phyloP scores from a whole-genome alignment of 37 sponge, comb jelly and placozoan genomes.

The Bolinopsis microptera region DNA sequence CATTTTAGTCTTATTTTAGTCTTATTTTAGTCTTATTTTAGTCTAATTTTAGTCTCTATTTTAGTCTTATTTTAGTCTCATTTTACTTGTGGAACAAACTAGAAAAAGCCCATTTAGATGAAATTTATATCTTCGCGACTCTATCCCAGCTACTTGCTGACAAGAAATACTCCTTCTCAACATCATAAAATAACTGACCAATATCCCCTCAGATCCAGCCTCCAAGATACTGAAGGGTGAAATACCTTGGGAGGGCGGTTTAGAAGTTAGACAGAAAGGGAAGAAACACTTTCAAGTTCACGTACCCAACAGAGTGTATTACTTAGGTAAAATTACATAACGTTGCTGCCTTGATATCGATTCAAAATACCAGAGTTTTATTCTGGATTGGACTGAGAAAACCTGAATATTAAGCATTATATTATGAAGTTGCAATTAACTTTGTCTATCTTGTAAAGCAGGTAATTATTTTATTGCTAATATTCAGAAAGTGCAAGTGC shows the following conservation, averaged over 20 bases:
- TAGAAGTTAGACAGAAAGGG: background rate
- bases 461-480: background rate
- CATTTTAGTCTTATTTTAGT: too few species aligned
- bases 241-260: constrained; percentile 24
- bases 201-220: constrained; percentile 1
- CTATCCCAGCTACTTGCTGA: too few species aligned
- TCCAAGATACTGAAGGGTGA: background rate
- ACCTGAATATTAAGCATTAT: background rate
- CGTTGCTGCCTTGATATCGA: background rate
- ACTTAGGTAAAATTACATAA: background rate
- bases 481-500: background rate
- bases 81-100: too few species aligned
- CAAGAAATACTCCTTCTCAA: too few species aligned
- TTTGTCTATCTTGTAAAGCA: background rate
- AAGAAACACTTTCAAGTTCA: background rate
- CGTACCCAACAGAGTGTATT: background rate
- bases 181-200: too few species aligned
- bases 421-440: background rate
- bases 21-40: too few species aligned
- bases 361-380: background rate
- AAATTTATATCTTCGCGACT: too few species aligned
- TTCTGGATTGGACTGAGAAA: background rate
- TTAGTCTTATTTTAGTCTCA: too few species aligned
- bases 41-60: too few species aligned
- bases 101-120: too few species aligned